Evolutionary conservation across 2,113 vertebrate genomes (phyloP).

Genomic region (Balaenoptera acutorostrata): DNA sequence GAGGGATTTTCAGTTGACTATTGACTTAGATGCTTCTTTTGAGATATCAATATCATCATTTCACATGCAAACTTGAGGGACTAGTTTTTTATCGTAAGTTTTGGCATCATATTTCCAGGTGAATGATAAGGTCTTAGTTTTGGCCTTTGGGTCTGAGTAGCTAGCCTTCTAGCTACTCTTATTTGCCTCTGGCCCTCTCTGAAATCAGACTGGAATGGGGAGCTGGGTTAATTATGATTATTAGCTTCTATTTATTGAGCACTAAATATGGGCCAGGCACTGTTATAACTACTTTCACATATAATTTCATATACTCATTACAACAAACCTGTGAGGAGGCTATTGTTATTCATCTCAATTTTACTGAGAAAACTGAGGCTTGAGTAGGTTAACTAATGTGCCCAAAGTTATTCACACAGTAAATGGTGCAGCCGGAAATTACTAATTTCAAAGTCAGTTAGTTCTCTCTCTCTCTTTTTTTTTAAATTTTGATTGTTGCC

Average conservation of each 20-base stretch:
- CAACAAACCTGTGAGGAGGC: neutral
- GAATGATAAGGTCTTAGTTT: neutral
- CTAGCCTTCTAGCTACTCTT: neutral
- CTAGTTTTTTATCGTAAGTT: neutral
- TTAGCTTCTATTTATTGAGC: neutral
- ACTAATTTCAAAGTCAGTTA: neutral
- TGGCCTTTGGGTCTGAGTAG: neutral
- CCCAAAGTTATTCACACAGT: neutral
- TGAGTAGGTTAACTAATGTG: neutral
- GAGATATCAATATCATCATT: neutral
- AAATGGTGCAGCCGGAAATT: neutral
- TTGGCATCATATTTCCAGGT: neutral
- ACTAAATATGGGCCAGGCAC: neutral
- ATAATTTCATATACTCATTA: neutral
- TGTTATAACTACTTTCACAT: neutral
- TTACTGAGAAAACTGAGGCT: neutral
- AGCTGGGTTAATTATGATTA: neutral
- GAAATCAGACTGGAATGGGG: neutral
- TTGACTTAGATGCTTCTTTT: neutral
- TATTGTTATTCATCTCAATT: neutral
- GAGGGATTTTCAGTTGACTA: neutral
- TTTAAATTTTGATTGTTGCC: neutral
- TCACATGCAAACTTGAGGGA: neutral
- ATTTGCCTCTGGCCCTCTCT: neutral
- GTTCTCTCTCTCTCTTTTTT: neutral